These are phyloP conservation scores for Therioaphis trifolii DNA, from an alignment of 2,888 invertebrate genomes.

Conservation along the genomic window DNA sequence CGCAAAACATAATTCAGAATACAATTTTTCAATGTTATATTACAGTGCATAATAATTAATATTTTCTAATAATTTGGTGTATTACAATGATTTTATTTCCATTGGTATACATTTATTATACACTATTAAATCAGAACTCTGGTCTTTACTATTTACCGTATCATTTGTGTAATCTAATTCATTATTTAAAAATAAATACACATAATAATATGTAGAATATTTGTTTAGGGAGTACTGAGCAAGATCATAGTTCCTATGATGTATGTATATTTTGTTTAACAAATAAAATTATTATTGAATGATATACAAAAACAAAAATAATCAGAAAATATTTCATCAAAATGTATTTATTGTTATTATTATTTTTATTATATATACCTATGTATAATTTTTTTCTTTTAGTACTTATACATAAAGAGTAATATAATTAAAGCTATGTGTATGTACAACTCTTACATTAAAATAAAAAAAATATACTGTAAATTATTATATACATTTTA, in stretches of 20 bases:
- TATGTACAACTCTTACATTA: slow-evolving; percentile 43
- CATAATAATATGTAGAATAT: background rate
- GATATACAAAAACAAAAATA: slow-evolving; percentile 35
- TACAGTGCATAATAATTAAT: too few species aligned
- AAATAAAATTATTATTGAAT: slow-evolving; percentile 32
- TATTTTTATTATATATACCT: slow-evolving; percentile 23
- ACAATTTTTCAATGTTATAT: too few species aligned
- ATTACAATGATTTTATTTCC: too few species aligned
- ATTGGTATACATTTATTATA: too few species aligned
- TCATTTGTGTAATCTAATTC: background rate
- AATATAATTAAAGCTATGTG: slow-evolving; percentile 47
- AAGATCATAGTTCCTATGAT: slow-evolving; percentile 30
- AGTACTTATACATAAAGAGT: slow-evolving; percentile 2
- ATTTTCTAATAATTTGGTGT: too few species aligned
- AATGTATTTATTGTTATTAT: slow-evolving; percentile 34
- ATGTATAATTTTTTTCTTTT: slow-evolving; percentile 30
- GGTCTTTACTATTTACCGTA: background rate
- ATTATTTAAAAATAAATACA: background rate
- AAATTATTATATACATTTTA: slow-evolving; percentile 43
- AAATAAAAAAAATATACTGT: slow-evolving; percentile 53
- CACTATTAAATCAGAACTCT: background rate
- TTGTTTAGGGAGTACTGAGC: slow-evolving; percentile 32
- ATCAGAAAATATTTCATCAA: slow-evolving; percentile 42
- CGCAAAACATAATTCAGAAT: too few species aligned
- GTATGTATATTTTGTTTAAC: slow-evolving; percentile 60